Percentiles rank a stretch among this genome's conserved stretches.
These are phyloP conservation scores for Artibeus jamaicensis DNA, from an alignment of 2,797 vertebrate genomes.

Conservation along the genomic window DNA sequence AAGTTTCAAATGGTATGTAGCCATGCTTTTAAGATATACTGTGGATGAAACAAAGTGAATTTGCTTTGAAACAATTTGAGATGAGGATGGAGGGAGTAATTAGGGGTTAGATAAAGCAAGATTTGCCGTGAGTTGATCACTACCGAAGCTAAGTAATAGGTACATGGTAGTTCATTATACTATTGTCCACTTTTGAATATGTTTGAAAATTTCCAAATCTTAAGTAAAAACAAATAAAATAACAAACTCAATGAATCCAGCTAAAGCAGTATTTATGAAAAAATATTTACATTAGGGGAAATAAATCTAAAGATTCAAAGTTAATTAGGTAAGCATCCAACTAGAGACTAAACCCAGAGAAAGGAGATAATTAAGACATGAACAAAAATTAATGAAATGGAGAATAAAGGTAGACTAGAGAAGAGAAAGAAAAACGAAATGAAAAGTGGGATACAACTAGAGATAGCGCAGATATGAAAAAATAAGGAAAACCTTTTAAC, in stretches of 20 bases:
- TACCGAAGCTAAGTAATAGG: background rate
- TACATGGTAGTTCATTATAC: background rate
- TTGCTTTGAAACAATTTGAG: background rate
- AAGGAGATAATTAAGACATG: background rate
- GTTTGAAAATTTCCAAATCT: background rate
- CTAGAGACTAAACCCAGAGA: background rate
- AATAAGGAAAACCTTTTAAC: background rate
- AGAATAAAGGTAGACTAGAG: background rate
- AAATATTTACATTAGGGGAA: background rate
- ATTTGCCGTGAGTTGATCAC: background rate
- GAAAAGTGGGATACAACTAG: background rate
- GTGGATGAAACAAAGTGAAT: background rate
- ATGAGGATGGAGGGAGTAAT: background rate
- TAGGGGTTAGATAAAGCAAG: background rate
- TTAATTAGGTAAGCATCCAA: background rate
- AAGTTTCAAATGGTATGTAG: background rate
- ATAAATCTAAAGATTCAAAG: background rate
- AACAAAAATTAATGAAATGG: background rate
- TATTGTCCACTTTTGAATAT: background rate
- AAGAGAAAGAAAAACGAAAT: background rate
- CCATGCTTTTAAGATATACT: background rate
- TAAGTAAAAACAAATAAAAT: conserved; percentile 1
- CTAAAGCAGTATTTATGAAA: background rate
- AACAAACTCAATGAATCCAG: background rate
- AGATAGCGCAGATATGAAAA: background rate